Percentiles rank a stretch among this genome's conserved stretches.
These are phyloP conservation scores for Poeciliopsis turneri DNA, from an alignment of 2,797 vertebrate genomes.

Conservation along the genomic window DNA sequence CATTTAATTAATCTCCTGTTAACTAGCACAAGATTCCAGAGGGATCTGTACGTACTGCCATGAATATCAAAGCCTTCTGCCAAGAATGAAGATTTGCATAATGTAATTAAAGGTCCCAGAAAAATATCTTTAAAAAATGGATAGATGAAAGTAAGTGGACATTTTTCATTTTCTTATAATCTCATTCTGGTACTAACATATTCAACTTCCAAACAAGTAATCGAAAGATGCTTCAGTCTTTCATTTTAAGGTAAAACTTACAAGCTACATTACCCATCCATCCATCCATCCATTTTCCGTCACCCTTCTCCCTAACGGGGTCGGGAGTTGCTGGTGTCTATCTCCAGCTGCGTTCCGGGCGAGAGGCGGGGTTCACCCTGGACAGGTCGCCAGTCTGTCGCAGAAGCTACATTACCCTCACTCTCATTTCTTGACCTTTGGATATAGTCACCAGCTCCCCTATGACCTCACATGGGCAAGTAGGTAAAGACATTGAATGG, in stretches of 20 bases:
- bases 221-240: neutral
- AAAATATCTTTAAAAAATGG: neutral
- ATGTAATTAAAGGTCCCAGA: neutral
- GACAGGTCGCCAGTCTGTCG: too few species aligned
- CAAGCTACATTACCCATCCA: too few species aligned
- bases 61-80: conserved; percentile 33
- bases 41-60: neutral
- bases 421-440: neutral
- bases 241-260: neutral
- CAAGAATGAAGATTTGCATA: conserved; percentile 20
- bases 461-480: neutral
- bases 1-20: conserved; percentile 57
- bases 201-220: neutral
- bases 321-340: too few species aligned
- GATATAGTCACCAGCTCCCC: neutral
- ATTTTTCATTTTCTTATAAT: neutral
- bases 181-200: neutral
- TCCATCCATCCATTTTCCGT: too few species aligned
- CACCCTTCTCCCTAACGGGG: too few species aligned
- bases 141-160: neutral
- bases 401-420: too few species aligned
- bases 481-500: neutral
- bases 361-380: too few species aligned
- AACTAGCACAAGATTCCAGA: conserved; percentile 48
- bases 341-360: too few species aligned